These are phyloP conservation scores for Dolomedes plantarius DNA, from an alignment of 2,888 invertebrate genomes.

Conservation along the genomic window DNA sequence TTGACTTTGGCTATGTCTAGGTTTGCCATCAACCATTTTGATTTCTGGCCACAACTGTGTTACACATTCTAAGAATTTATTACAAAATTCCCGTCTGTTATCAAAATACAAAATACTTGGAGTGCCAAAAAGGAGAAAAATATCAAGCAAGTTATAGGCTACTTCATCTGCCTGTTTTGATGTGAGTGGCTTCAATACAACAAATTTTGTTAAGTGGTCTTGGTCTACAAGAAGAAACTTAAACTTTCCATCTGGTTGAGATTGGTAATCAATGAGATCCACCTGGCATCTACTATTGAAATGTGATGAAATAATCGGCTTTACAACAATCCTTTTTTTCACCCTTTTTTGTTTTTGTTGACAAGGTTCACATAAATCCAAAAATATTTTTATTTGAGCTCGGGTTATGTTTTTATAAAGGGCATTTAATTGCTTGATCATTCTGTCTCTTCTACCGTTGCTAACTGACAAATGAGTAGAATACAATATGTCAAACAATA, in stretches of 20 bases:
- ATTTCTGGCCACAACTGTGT: conserved; percentile 30
- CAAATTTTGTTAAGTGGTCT: conserved; percentile 73
- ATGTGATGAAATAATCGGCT: conserved; percentile 30
- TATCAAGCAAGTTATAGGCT: conserved; percentile 63
- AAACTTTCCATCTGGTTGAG: conserved; percentile 69
- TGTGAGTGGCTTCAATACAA: conserved; percentile 67
- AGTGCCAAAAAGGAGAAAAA: conserved; percentile 66
- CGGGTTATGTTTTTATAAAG: background rate
- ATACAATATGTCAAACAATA: too few relatives aligned
- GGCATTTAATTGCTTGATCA: background rate
- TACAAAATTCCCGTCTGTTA: conserved; percentile 70
- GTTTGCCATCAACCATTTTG: conserved; percentile 46
- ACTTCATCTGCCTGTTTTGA: conserved; percentile 65
- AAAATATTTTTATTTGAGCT: conserved; percentile 18
- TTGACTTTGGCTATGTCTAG: conserved; percentile 33
- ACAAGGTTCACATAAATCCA: conserved; percentile 1
- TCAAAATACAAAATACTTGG: conserved; percentile 70
- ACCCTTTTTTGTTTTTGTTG: conserved; percentile 2
- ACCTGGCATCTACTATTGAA: conserved; percentile 63
- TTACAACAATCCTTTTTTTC: background rate
- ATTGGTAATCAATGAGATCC: conserved; percentile 73
- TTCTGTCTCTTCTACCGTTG: background rate
- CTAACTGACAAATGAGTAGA: background rate
- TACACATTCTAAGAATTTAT: conserved; percentile 49
- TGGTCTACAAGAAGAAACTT: conserved; percentile 73